Base-by-base conservation (phyloP, 2,113 vertebrate species). In the Antidorcas marsupialis region DNA sequence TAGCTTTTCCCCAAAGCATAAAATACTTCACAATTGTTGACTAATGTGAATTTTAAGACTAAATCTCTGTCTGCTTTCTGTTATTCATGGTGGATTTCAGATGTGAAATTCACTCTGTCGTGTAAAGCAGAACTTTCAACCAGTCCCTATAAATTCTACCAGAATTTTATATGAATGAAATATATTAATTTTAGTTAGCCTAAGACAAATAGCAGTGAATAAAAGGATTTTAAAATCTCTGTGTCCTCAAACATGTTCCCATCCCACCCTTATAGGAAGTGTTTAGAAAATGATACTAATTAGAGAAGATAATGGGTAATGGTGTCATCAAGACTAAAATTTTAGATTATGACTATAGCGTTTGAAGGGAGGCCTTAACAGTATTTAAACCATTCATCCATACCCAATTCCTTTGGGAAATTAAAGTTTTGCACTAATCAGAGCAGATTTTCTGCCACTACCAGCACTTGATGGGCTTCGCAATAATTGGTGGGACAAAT, bases 301-400 rank as follows among this genome's bases (percentile, higher is more conserved):
- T 94, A 91, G n/a, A 79, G n/a, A 96, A 97, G 91, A 93, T 89
- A 97, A 97, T 15, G 93, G 76, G 87, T 85, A 93, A 59, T 82
- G 17, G 2, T 45, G 10, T 62, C 93, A 83, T 11, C 15, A 94
- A 89, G 53, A 83, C 45, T 83, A 95, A 60, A 74, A 96, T 78
- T 82, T 87, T 74, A 59, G 3, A 8, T 59, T 87, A 91, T 36
- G 21, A 53, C 4, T 71, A 1, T 64, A 39, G 11, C 3, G 84
- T 94, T 93, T 78, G 21, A 5, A 30, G 4, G 6, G 60, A 64
- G 30, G 62, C 0, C 16, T 97, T 87, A 21, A 71, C 33, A 87
- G 1, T 74, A 90, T 94, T 82, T 85, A 97, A 97, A 55, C 43
- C 88, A 94, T 30, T 3, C 11, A 85, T 93, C 79, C 21, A 95